A percentile compares a stretch with the other conserved stretches of the same genome.
Evolutionary conservation across 2,888 invertebrate species (phyloP).

Genomic region (Geotrupes spiniger): DNA sequence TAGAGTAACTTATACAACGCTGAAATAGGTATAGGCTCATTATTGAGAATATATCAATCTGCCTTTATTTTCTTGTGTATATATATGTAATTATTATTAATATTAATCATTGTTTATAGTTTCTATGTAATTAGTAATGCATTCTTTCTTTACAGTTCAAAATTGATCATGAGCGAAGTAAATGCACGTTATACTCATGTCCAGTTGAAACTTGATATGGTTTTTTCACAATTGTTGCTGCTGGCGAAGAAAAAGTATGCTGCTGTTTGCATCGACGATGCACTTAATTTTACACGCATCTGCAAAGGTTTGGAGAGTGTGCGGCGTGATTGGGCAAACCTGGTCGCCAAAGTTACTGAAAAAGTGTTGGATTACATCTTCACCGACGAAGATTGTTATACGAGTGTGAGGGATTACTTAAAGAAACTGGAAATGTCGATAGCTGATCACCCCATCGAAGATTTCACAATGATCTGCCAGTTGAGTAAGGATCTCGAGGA

Average conservation of each 20-base stretch:
- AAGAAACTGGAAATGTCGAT: too few species aligned
- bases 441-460: not conserved
- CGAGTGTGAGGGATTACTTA: too few species aligned
- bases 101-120: too few species aligned
- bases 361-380: not conserved
- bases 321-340: slow-evolving; percentile 86
- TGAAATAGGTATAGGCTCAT: too few species aligned
- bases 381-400: too few species aligned
- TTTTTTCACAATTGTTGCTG: not conserved
- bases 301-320: slow-evolving; percentile 94
- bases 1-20: too few species aligned
- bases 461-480: not conserved
- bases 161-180: not conserved
- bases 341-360: not conserved
- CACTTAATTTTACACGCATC: slow-evolving; percentile 64
- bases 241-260: not conserved
- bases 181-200: not conserved
- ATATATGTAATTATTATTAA: too few species aligned
- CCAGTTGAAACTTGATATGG: not conserved
- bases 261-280: not conserved
- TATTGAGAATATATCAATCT: too few species aligned
- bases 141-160: too few species aligned
- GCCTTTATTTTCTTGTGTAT: too few species aligned
- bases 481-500: not conserved
- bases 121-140: too few species aligned